Base-by-base conservation (phyloP, 1,140 invertebrate species). In the Cydia amplana region DNA sequence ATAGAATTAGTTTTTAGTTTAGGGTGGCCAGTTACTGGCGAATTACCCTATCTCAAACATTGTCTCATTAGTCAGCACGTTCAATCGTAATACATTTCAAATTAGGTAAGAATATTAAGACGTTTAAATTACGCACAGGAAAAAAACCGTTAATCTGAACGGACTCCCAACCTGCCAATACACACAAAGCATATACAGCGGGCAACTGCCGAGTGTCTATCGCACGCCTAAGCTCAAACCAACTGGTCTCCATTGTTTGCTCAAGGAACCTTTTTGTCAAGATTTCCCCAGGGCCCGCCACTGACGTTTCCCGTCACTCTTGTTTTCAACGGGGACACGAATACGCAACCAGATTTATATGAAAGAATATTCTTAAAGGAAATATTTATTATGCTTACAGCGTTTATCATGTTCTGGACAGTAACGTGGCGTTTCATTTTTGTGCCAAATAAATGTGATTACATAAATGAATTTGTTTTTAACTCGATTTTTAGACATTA, bases 221-320 rank as follows among this genome's bases (percentile, higher is more conserved):
- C 65, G 65, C 3, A 23, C 28, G 72, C 43, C 74, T 78, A 83
- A 83, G 82, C 82, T 85, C 84, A 86, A 88, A 85, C 81, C 85
- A 77, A 81, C 82, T 81, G 83, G 79, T 81, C 80, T 81, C 74
- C 79, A 84, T 88, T 88, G 87, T 88, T 89, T 87, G 82, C 78
- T 80, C 79, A 76, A 76, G 80, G 73, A 89, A 86, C 88, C 85
- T 91, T 91, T 87, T 86, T 86, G 81, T 83, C 80, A 76, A 89
- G 85, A 91, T 91, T 91, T 91, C 89, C 87, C 89, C 76, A 75
- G 87, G 80, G 89, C 80, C 79, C 81, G 80, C 72, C 64, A 80
- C 77, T 82, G 79, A 80, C 79, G 78, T 78, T 78, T 77, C 83
- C 81, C 78, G 75, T 85, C 82, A 81, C 79, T 80, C 74, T 83